Percentiles rank a stretch among this genome's conserved stretches.
Conservation (phyloP, 2,888 invertebrate species). For the Diadegma fenestrale region DNA sequence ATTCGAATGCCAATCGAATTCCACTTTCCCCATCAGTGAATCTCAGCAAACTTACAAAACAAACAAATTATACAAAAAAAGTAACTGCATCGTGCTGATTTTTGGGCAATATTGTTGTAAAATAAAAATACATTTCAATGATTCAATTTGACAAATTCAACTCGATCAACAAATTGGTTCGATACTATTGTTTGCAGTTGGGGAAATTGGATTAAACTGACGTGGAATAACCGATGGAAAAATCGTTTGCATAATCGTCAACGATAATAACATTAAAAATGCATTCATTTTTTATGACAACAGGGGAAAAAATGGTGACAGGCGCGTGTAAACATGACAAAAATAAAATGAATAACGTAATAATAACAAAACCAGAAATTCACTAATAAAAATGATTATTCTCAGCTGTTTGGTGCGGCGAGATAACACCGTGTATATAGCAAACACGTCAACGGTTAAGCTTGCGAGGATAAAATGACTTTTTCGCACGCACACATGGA, state of each 20-base stretch:
- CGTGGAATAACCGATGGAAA: not conserved
- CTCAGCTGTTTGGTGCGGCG: not conserved
- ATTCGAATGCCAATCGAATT: not conserved
- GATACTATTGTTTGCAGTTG: not conserved
- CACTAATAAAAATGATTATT: conserved; percentile 11
- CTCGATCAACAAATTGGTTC: not conserved
- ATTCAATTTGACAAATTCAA: not conserved
- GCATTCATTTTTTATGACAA: not conserved
- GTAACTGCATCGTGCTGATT: not conserved
- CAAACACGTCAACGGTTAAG: conserved; percentile 24
- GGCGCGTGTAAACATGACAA: not conserved
- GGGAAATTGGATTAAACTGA: not conserved
- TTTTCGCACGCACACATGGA: conserved; percentile 14
- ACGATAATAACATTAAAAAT: not conserved
- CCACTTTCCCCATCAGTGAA: not conserved
- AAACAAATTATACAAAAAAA: not conserved
- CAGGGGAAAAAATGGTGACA: not conserved
- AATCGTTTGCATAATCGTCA: not conserved
- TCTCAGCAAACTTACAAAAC: not conserved
- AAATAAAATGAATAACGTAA: not conserved
- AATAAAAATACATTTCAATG: not conserved
- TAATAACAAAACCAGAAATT: not conserved
- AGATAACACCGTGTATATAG: not conserved
- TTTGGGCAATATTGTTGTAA: not conserved
- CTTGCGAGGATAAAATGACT: conserved; percentile 27